Evolutionary conservation across 64 coral and sea anemone species (phyloP), one percentile per base, ranked within the genome.

Genomic region (Catalaphyllia jardinei): DNA sequence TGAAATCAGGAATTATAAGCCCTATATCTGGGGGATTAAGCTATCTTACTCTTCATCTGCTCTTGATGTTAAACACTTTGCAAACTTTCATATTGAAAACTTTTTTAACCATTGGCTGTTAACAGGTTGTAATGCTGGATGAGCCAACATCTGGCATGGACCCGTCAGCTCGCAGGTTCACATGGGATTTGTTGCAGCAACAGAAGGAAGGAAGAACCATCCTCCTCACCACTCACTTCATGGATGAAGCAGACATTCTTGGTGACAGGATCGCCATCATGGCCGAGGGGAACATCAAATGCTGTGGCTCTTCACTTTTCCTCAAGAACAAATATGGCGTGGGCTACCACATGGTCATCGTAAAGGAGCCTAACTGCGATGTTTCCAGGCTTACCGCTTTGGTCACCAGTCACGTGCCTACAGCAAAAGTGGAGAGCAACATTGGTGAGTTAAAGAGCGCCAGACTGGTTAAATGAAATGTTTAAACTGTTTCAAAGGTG

Each of bases 71-170:
- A 3, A 1, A 35, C 33, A 35, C 33, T 35, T 35, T 35, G 33
- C 33, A 35, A 35, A 35, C 33, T 35, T 35, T 3, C 33, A 3
- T 8, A 46, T 46, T 46, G 3, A 46, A 46, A 46, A 46, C 42
- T 5, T 46, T 5, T 46, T 5, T 5, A 69, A 69, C n/a, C 25
- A 9, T 69, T 69, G 25, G 25, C n/a, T 87, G 7, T 22, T 38
- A 24, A 19, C 76, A 99, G 97, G 94, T 99, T 63, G 87, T 99
- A 4, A 99, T 99, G 97, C 52, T 95, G 24, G 97, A 99, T 64
- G 97, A 99, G 52, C 96, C 96, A 18, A 98, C 96, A 18, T 98
- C 96, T 7, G 96, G 96, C 0, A 98, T 98, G 96, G 97, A 99
- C 19, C 97, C 97, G 8, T 95, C 97, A 22, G 97, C 97, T 22